These are phyloP conservation scores for Caenorhabditis tropicalis DNA, from an alignment of 1,140 invertebrate species.

Conservation along the genomic window DNA sequence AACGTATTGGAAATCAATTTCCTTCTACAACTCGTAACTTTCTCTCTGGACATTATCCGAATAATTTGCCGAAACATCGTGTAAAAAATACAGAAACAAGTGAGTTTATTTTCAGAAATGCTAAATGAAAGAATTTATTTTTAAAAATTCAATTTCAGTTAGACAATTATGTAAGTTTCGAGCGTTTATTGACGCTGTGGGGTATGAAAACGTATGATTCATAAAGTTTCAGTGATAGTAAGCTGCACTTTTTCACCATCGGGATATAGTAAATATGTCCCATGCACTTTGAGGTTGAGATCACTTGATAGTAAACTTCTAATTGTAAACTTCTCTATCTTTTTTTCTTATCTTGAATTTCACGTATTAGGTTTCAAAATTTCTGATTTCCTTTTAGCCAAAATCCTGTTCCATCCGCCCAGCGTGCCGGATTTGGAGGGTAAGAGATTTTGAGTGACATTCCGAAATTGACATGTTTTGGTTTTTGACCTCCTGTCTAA, in stretches of 20 bases:
- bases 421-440: conserved; percentile 34
- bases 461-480: conserved; percentile 7
- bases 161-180: conserved; percentile 49
- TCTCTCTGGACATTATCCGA: conserved; percentile 65
- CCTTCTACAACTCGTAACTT: conserved; percentile 68
- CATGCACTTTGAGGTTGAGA: conserved; percentile 33
- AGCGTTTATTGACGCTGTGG: background rate
- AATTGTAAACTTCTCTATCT: conserved; percentile 9
- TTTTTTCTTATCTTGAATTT: background rate
- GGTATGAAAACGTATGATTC: conserved; percentile 2
- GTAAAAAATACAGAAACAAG: conserved; percentile 70
- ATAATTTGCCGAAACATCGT: conserved; percentile 67
- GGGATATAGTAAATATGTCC: background rate
- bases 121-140: background rate
- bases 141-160: conserved; percentile 55
- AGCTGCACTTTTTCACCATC: background rate
- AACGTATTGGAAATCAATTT: conserved; percentile 66
- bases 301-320: conserved; percentile 25
- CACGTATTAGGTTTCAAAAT: too few relatives aligned
- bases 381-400: background rate
- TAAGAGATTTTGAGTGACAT: conserved; percentile 3
- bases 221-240: conserved; percentile 33
- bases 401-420: conserved; percentile 32
- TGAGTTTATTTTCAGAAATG: conserved; percentile 55
- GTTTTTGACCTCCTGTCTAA: background rate